Evolutionary conservation across 1,140 invertebrate genomes (phyloP), one percentile per base, ranked within the genome.

Genomic region (Cecropterus lyciades): DNA sequence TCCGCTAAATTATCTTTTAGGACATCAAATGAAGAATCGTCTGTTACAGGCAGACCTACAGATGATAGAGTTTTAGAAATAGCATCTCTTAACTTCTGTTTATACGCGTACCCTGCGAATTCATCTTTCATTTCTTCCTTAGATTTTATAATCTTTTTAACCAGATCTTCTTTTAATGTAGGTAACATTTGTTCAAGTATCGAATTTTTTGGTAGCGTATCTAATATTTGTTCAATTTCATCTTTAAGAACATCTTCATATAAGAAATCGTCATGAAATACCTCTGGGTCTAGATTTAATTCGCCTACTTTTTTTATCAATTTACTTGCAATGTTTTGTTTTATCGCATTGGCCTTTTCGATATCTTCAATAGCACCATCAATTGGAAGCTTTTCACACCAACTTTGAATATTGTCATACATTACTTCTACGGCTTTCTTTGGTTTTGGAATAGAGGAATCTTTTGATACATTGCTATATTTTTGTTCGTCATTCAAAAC

Each of bases 1-100:
- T 82, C 75, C 7, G 73, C 78, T 24, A 82, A 57, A 52, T 77
- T 68, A 13, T 82, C 71, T 67, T 77, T 80, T 7, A 82, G 53
- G 17, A 70, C 43, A 69, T 80, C 72, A 65, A 82, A 75, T 4
- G 69, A 68, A 42, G 62, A 70, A 33, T 65, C 68, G 16, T 75
- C 72, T n/a, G n/a, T n/a, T 24, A 42, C 13, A 30, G 48, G 42
- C 15, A 75, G 52, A n/a, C 48, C 33, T 27, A 53, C 15, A 45
- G 45, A 51, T 10, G 74, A 77, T 43, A 83, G 48, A 10, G 71
- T 70, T 59, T 72, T 70, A 10, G 74, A 64, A 57, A 83, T 76
- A 11, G 69, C 66, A 42, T 72, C 67, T 15, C 68, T 72, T 11
- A 83, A 43, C 45, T 72, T 66, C 46, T 70, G 68, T 46, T 77